Evolutionary conservation across 2,888 invertebrate species (phyloP), one percentile per base, ranked within the genome.

Genomic region (Pemphredon lugubris): DNA sequence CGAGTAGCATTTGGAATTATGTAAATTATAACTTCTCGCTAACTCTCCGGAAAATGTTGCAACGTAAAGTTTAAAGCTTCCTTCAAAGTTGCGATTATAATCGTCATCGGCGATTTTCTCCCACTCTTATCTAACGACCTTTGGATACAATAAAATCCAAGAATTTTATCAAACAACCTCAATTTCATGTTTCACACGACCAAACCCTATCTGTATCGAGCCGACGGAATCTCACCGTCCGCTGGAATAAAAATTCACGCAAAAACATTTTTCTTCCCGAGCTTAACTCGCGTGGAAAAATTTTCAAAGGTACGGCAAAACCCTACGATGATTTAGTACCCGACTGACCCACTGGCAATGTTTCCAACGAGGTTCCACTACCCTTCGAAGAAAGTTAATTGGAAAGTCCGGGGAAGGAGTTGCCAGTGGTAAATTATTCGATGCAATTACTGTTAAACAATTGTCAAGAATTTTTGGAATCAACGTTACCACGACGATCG

Each of bases 281-380:
- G 37, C 37, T 13, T 44, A 16, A n/a, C n/a, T 13, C 26, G 13
- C 13, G 11, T 21, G n/a, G 14, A 18, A 16, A 59, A 50, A 42
- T 1, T 50, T 21, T 9, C 7, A 20, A 14, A 20, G 11, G 44
- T 20, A 14, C 40, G 18, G 32, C 40, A 54, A 48, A 37, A n/a
- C 20, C 39, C 4, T 26, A 13, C n/a, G 11, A 66, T 75, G 78
- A 81, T 81, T 82, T 82, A 80, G 77, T 63, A 65, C 60, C 55
- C 54, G 39, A 58, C 69, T 75, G 73, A 76, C 78, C 75, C 73
- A 79, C 58, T 79, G 70, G 42, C 69, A 68, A 70, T 60, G 45
- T 72, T 66, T 59, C 18, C 51, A 34, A 42, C 23, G 44, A 55
- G 26, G 18, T 34, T 53, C 7, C 7, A 16, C 20, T 20, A 42